Percentiles rank a stretch among this genome's conserved stretches.
These are phyloP conservation scores for Linurgus olivaceus DNA, from an alignment of 2,797 vertebrate genomes.

Conservation along the genomic window DNA sequence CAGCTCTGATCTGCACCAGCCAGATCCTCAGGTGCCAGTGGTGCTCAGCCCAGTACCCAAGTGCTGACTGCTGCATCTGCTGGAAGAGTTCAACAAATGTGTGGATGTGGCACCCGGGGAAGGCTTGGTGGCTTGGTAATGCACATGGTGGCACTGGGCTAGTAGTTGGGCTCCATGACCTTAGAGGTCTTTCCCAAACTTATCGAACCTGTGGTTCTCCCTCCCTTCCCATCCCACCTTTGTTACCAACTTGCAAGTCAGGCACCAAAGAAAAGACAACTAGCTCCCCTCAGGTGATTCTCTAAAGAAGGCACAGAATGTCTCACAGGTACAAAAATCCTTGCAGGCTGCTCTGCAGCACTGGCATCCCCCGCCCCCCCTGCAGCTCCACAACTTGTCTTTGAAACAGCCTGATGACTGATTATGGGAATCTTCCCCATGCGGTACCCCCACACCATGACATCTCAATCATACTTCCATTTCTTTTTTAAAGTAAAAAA, in stretches of 20 bases:
- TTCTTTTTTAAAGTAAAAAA: conserved; percentile 35
- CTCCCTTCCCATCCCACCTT: not conserved
- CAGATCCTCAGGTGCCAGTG: rapidly evolving
- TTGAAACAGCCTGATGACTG: conserved; percentile 29
- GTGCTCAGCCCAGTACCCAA: not conserved
- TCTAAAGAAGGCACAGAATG: not conserved
- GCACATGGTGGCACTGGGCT: too few species aligned
- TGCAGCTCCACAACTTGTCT: not conserved
- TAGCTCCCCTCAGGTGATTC: rapidly evolving
- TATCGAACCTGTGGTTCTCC: not conserved
- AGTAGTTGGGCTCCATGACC: not conserved
- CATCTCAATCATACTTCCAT: conserved; percentile 39
- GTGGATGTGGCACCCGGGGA: not conserved
- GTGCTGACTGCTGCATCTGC: not conserved
- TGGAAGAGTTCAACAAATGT: not conserved
- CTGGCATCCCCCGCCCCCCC: not conserved
- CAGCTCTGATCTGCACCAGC: not conserved
- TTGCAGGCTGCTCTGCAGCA: not conserved
- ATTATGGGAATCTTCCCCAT: conserved; percentile 33
- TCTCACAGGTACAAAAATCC: not conserved
- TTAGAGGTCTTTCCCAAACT: not conserved
- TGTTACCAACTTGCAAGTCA: not conserved
- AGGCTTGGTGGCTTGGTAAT: not conserved
- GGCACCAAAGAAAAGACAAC: not conserved
- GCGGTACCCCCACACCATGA: conserved; percentile 1